Evolutionary conservation across 2,797 vertebrate species (phyloP), one percentile per base, ranked within the genome.

Genomic region (Anomalospiza imberbis): DNA sequence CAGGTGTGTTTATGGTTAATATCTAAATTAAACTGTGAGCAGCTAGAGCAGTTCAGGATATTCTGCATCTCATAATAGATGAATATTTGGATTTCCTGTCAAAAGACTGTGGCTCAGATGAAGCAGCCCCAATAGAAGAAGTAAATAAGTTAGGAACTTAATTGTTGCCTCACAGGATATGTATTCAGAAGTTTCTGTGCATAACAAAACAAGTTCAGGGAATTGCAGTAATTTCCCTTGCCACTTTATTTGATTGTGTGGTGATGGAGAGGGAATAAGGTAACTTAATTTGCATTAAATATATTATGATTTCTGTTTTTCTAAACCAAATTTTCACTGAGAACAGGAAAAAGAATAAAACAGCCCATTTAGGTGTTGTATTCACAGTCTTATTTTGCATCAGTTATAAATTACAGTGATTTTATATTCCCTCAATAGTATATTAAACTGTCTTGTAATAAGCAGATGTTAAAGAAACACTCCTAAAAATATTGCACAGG

Each of bases 141-240:
- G n/a, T 88, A 95, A 95, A 85, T 91, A 91, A 85, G 54, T 80
- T 85, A 83, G 68, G 79, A 93, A 80, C 54, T 89, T 96, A 96
- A 92, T 94, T 92, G 92, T 75, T 91, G 85, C 73, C 66, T 85
- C 82, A 61, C 54, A 72, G 9, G 32, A 58, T 80, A 81, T 14
- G 72, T 74, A 89, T 91, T 91, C 72, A 91, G 76, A 83, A 94
- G 65, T 85, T 94, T 91, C 77, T 83, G 54, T 80, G 89, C 83
- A 51, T 34, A 83, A 55, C 50, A 85, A 93, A 94, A 91, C 68
- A 94, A 75, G 66, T 83, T 75, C 85, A 92, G 85, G 82, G 93
- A 92, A 94, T 93, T 95, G 76, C 82, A 92, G 68, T 94, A 72
- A 94, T 96, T 92, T 94, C 85, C 75, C 91, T 91, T 93, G 68